Evolutionary conservation across 1,140 invertebrate species (phyloP).

Genomic region (Meloidogyne hapla): DNA sequence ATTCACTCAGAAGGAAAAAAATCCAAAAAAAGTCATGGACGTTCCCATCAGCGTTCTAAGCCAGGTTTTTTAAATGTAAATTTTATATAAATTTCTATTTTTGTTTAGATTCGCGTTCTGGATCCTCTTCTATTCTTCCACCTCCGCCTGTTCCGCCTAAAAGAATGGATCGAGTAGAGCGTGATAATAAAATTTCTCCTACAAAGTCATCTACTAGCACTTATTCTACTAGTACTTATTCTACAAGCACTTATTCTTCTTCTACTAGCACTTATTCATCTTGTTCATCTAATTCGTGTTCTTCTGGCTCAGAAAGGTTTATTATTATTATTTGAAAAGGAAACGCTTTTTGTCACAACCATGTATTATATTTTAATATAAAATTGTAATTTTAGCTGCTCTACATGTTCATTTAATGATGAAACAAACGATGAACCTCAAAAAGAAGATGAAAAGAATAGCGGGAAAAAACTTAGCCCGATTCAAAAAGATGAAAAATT

Average conservation of each 20-base stretch:
- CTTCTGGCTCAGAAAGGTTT: neutral
- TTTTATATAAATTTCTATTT: neutral
- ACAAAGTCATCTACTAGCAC: neutral
- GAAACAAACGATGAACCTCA: neutral
- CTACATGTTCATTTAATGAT: conserved; percentile 1
- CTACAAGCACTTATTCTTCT: neutral
- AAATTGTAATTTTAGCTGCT: neutral
- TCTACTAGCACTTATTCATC: neutral
- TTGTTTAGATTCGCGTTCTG: neutral
- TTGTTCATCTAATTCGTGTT: neutral
- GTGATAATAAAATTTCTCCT: neutral
- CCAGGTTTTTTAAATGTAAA: neutral
- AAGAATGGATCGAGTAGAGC: neutral
- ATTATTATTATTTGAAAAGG: too few relatives aligned
- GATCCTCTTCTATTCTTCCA: neutral
- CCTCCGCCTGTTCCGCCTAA: conserved; percentile 1
- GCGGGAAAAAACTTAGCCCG: neutral
- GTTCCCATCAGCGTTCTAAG: neutral
- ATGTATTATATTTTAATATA: neutral
- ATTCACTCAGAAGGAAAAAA: neutral
- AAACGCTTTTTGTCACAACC: too few relatives aligned
- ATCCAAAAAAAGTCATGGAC: neutral
- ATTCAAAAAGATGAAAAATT: neutral
- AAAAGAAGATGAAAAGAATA: neutral
- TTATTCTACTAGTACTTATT: neutral